Evolutionary conservation across 2,888 invertebrate genomes (phyloP).

Genomic region (Celastrina argiolus): DNA sequence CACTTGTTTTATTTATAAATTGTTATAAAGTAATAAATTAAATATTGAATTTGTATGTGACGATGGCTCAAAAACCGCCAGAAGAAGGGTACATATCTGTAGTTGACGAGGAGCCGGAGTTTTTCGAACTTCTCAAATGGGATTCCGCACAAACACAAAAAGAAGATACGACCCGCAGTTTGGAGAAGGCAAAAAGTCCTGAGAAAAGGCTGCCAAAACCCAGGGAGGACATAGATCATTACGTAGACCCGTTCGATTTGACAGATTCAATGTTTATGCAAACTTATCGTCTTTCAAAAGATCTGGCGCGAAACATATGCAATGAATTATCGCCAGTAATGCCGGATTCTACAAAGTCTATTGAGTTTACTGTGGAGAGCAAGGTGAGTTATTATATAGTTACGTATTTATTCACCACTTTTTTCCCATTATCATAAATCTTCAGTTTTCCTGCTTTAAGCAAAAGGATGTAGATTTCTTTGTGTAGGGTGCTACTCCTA

Average conservation of each 20-base stretch:
- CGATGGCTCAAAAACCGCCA: slow-evolving; percentile 69
- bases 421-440: no score
- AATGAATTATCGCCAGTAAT: slow-evolving; percentile 64
- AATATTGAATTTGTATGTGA: slow-evolving; percentile 46
- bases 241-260: slow-evolving; percentile 62
- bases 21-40: slow-evolving; percentile 34
- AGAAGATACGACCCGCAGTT: slow-evolving; percentile 45
- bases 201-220: slow-evolving; percentile 58
- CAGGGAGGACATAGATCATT: slow-evolving; percentile 54
- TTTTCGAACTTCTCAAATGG: slow-evolving; percentile 69
- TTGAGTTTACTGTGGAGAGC: slow-evolving; percentile 65
- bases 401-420: no score
- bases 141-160: slow-evolving; percentile 55
- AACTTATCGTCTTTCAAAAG: slow-evolving; percentile 59
- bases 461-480: no score
- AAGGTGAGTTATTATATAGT: slow-evolving; percentile 56
- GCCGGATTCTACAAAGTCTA: slow-evolving; percentile 64
- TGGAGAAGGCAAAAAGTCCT: slow-evolving; percentile 58
- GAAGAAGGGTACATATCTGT: slow-evolving; percentile 70
- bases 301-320: slow-evolving; percentile 56
- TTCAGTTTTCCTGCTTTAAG: no score
- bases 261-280: slow-evolving; percentile 60
- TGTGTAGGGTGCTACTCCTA: no score
- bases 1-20: slow-evolving; percentile 45
- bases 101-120: slow-evolving; percentile 68